Evolutionary conservation across 2,113 vertebrate species (phyloP), one percentile per base, ranked within the genome.

Genomic region (Tragelaphus scriptus): DNA sequence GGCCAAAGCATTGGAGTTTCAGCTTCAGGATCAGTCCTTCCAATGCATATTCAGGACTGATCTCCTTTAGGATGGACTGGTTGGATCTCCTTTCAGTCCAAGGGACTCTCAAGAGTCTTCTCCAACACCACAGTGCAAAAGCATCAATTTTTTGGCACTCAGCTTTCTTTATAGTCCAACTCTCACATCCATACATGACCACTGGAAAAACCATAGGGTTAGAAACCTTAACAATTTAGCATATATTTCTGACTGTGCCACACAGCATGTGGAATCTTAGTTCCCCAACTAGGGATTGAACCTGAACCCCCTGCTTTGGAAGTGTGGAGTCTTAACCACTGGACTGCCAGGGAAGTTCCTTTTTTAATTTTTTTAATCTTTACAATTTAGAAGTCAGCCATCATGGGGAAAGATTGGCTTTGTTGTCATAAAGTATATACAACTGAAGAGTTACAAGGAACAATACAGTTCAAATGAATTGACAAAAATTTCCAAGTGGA

Each of bases 61-160:
- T 36, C 16, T 36, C 32, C 65, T 68, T 68, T 68, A 68, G 32
- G 7, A 21, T 5, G 8, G 32, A 68, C 32, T 68, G 32, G 32
- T 68, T 36, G 65, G 65, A 36, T 68, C 32, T 17, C 17, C 65
- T 68, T 68, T 32, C 65, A 36, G 63, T 36, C 17, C 65, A 68
- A 68, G 16, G 65, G 16, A 68, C 8, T 68, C 63, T 68, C 32
- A 68, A 68, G 65, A 68, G 16, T 68, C 65, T n/a, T 68, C 32
- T 68, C 32, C 65, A 68, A 68, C 32, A 68, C 0, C 2, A 68
- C 65, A 68, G 65, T 68, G 9, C 30, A 68, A 68, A 68, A 68
- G 63, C 63, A 68, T 68, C 3, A n/a, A n/a, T 68, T 68, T 32
- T 68, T 36, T n/a, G 17, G 32, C 0, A 0, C 65, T 68, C 65